Percentiles rank a stretch among this genome's conserved stretches.
These are phyloP conservation scores for Alitta virens DNA, from an alignment of 2,888 invertebrate species.

Conservation along the genomic window DNA sequence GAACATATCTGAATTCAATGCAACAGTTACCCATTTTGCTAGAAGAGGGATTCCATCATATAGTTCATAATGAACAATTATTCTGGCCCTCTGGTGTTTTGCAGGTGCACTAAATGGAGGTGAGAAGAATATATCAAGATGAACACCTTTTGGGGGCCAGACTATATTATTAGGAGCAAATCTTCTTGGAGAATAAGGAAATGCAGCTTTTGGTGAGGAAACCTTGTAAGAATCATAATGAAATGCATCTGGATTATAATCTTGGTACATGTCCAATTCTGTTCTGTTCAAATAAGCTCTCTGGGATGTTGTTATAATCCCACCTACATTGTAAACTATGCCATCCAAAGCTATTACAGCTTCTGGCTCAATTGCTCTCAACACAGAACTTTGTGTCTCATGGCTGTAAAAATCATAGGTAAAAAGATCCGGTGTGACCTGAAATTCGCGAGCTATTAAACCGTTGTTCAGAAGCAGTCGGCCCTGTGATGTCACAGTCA, in stretches of 20 bases:
- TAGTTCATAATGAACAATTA: conserved; percentile 29
- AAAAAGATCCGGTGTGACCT: conserved; percentile 22
- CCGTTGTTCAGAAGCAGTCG: conserved; percentile 21
- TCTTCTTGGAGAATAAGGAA: conserved; percentile 25
- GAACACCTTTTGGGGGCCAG: conserved; percentile 29
- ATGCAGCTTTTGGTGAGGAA: conserved; percentile 19
- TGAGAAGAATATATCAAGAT: conserved; percentile 4
- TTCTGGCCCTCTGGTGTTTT: conserved; percentile 20
- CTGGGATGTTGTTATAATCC: conserved; percentile 15
- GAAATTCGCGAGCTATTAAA: conserved; percentile 24
- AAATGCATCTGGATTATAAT: conserved; percentile 20
- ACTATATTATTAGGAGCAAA: conserved; percentile 24
- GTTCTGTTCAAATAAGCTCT: conserved; percentile 29
- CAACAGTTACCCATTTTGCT: conserved; percentile 26
- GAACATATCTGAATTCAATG: neutral
- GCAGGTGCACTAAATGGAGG: conserved; percentile 23
- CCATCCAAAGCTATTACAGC: conserved; percentile 24
- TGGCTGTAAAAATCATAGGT: conserved; percentile 26
- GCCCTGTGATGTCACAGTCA: neutral
- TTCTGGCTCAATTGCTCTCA: conserved; percentile 22
- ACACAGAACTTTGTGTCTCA: conserved; percentile 20
- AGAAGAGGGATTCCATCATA: conserved; percentile 31
- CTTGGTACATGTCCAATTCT: conserved; percentile 8
- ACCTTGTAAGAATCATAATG: conserved; percentile 19
- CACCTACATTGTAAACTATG: conserved; percentile 24